Evolutionary conservation across 2,888 invertebrate genomes (phyloP), one percentile per base, ranked within the genome.

Genomic region (Hirtodrosophila duncani): DNA sequence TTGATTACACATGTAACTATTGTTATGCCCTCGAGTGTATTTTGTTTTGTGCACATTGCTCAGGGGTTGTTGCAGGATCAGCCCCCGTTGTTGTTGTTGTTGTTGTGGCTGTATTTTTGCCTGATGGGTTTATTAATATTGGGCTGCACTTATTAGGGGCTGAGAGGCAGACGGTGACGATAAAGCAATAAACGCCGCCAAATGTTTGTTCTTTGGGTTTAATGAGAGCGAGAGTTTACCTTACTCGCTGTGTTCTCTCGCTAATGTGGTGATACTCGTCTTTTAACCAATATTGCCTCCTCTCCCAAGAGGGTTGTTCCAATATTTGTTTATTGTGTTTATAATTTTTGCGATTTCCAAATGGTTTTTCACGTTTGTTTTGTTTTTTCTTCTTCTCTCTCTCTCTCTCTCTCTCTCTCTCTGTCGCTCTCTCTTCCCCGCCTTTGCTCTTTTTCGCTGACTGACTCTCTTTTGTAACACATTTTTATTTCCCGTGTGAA

Each of bases 361-460:
- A 75, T 75, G 81, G 67, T 75, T 75, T 75, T 75, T 81, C 75
- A 79, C 79, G 79, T 75, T 78, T 81, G 70, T 69, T 81, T 78
- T 66, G 74, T 80, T 77, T 68, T 80, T 77, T 74, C 49, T 57
- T 64, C 39, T 55, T 77, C 72, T 63, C 36, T n/a, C n/a, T n/a
- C n/a, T n/a, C n/a, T n/a, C n/a, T n/a, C n/a, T n/a, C n/a, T n/a
- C n/a, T n/a, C n/a, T n/a, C n/a, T n/a, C n/a, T n/a, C n/a, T n/a
- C n/a, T n/a, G n/a, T n/a, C n/a, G n/a, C n/a, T n/a, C n/a, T n/a
- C n/a, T n/a, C n/a, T n/a, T n/a, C n/a, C n/a, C n/a, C n/a, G n/a
- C n/a, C n/a, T n/a, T n/a, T n/a, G n/a, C n/a, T n/a, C n/a, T n/a
- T n/a, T n/a, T n/a, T n/a, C n/a, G n/a, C n/a, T n/a, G n/a, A n/a